phyloP scores from a whole-genome alignment of 1,140 invertebrate genomes.

The Helicoverpa armigera region DNA sequence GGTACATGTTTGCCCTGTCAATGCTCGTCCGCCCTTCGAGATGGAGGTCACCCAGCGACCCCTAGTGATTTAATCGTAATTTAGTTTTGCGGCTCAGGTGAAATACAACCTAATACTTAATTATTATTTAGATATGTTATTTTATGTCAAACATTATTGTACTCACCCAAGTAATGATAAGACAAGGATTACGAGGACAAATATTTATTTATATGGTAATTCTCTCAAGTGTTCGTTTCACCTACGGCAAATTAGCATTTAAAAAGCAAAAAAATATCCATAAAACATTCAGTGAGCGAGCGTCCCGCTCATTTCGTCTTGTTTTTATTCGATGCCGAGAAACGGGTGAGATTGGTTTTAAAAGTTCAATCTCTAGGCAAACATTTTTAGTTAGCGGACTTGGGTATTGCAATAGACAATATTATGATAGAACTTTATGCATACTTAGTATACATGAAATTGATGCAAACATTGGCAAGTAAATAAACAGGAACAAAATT shows the following conservation, averaged over 20 bases:
- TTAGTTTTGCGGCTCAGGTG: conserved; percentile 27
- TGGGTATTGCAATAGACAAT: background rate
- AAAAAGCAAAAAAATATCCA: conserved; percentile 38
- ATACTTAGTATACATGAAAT: background rate
- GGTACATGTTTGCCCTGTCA: conserved; percentile 47
- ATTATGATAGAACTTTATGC: background rate
- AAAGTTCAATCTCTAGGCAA: conserved; percentile 36
- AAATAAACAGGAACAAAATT: background rate
- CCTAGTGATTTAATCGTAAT: conserved; percentile 36
- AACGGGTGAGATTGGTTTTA: conserved; percentile 40
- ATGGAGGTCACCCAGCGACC: conserved; percentile 32
- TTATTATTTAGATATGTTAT: background rate
- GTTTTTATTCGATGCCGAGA: conserved; percentile 24
- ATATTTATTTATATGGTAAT: background rate
- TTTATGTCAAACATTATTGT: background rate
- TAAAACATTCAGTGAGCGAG: conserved; percentile 41
- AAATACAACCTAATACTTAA: background rate
- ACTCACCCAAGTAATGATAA: too few relatives aligned
- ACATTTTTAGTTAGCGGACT: conserved; percentile 25
- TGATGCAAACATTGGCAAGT: too few relatives aligned
- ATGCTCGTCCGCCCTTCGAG: conserved; percentile 41
- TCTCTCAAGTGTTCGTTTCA: conserved; percentile 8
- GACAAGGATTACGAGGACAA: background rate
- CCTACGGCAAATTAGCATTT: conserved; percentile 19
- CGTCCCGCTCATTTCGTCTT: conserved; percentile 28